A percentile compares a stretch with the other conserved stretches of the same genome.
Evolutionary conservation across 2,113 vertebrate genomes (phyloP).

Genomic region (Crotalus helleri): DNA sequence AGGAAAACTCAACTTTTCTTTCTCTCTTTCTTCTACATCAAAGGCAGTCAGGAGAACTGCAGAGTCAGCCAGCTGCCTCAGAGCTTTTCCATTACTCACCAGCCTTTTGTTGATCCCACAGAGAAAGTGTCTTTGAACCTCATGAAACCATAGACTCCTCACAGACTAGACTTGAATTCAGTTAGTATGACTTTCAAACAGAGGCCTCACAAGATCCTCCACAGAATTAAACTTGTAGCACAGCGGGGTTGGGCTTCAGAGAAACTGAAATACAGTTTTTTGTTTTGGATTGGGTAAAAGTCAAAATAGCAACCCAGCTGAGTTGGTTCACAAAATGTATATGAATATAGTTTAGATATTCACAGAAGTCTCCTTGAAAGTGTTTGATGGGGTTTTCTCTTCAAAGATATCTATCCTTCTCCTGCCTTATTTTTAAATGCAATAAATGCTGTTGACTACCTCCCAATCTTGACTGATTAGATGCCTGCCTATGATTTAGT

Average conservation of each 20-base stretch:
- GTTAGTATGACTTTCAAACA: neutral
- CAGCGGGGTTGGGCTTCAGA: neutral
- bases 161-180: neutral
- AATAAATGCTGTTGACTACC: neutral
- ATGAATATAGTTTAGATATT: neutral
- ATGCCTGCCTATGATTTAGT: slow-evolving; percentile 10
- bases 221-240: neutral
- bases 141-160: neutral
- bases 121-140: neutral
- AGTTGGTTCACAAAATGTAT: neutral
- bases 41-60: neutral
- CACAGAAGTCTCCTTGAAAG: neutral
- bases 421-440: neutral
- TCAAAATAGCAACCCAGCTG: neutral
- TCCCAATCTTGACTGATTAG: neutral
- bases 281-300: too few relatives aligned
- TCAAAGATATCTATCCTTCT: neutral
- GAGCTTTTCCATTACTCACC: neutral
- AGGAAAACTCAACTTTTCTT: neutral
- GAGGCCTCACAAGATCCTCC: neutral
- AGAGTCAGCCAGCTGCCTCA: neutral
- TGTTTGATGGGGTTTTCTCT: neutral
- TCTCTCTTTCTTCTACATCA: neutral
- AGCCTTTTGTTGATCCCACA: neutral
- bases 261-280: neutral